Evolutionary conservation across 2,888 invertebrate genomes (phyloP).

Genomic region (Pandemis cinnamomeana): DNA sequence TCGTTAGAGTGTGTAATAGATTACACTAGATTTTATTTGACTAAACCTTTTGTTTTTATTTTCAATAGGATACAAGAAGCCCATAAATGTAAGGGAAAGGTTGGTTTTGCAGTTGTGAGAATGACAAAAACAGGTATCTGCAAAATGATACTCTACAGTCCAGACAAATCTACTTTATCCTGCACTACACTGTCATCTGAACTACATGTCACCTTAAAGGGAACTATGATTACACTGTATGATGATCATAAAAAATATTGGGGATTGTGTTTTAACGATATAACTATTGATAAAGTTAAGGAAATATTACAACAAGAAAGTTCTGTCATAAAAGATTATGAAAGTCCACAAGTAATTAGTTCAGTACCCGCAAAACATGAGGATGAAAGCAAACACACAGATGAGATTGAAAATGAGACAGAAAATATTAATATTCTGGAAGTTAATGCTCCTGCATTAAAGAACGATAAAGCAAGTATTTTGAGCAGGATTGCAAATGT

Average conservation of each 20-base stretch:
- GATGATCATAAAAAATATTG: slow-evolving; percentile 70
- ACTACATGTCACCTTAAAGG: slow-evolving; percentile 65
- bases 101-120: slow-evolving; percentile 76
- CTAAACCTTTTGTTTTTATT: slow-evolving; percentile 17
- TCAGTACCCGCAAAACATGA: not conserved
- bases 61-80: slow-evolving; percentile 17
- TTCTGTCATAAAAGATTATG: slow-evolving; percentile 55
- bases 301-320: slow-evolving; percentile 57
- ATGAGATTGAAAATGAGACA: slow-evolving; percentile 8
- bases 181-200: slow-evolving; percentile 57
- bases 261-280: slow-evolving; percentile 66
- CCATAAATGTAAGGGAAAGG: slow-evolving; percentile 48
- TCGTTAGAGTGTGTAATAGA: too few species aligned
- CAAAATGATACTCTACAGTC: slow-evolving; percentile 71
- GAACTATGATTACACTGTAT: slow-evolving; percentile 66
- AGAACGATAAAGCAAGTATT: slow-evolving; percentile 27
- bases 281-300: slow-evolving; percentile 60
- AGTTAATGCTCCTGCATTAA: not conserved
- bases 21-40: not conserved
- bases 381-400: slow-evolving; percentile 3
- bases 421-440: slow-evolving; percentile 1
- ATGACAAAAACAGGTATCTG: slow-evolving; percentile 57
- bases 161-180: slow-evolving; percentile 70
- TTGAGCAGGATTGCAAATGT: slow-evolving; percentile 75
- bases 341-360: slow-evolving; percentile 32